Base-by-base conservation (phyloP, 2,797 vertebrate species). In the Enteromius trimaculatus region DNA sequence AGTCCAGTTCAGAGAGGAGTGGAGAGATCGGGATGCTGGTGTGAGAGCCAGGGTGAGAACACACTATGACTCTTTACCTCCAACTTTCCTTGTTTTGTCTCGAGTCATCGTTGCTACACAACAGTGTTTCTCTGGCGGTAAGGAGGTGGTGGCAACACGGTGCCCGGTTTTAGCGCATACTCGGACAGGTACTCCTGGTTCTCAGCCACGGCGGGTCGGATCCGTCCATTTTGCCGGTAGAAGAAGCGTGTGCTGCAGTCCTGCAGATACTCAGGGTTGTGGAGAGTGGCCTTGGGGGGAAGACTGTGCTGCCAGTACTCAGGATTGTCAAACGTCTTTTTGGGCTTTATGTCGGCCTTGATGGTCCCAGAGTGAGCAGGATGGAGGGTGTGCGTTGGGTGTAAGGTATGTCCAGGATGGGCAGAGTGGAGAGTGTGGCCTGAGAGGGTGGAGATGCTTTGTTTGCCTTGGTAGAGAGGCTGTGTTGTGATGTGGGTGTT, bases 221-320 rank as follows among this genome's bases (percentile, higher is more conserved):
- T 97, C 86, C 97, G 96, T 91, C 98, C 98, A 0, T 99, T 99
- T 92, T 99, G 98, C 90, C 97, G 95, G 95, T 99, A 99, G 94
- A 99, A 98, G 93, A 98, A 99, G 88, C 98, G 98, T 87, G 98
- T 98, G 96, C 97, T 98, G 96, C 97, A 98, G 94, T 99, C 98
- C 93, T 98, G 98, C 94, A 99, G 96, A 94, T 97, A 98, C 93
- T 99, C 97, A 0, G 97, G 97, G 92, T 97, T 97, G 91, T 97
- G 97, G 71, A 99, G 92, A 77, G 95, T 96, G 92, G 96, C 96
- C 88, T 97, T 96, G 0, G 97, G 97, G 21, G 98, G 98, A 91
- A 99, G 95, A 92, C 98, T 99, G 95, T 99, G 98, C 91, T 99
- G 97, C 98, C 98, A 99, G 94, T 99, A 99, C 91, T 99, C 97